phyloP scores from a whole-genome alignment of 2,888 invertebrate genomes.

The Macrophya alboannulata region DNA sequence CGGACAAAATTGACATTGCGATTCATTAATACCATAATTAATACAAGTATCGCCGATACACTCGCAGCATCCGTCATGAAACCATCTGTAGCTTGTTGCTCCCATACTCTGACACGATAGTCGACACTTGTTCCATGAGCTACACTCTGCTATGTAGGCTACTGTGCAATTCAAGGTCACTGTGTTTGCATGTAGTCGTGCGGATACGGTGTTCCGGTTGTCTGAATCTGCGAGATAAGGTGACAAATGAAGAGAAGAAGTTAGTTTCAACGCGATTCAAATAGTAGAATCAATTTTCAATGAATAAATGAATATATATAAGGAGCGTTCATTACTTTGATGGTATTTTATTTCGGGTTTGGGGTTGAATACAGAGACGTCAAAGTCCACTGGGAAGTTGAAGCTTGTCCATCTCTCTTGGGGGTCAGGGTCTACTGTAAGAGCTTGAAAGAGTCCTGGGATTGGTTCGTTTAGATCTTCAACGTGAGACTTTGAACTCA shows the following conservation, averaged over 20 bases:
- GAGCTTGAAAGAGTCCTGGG: constrained; percentile 89
- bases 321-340: constrained; percentile 83
- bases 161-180: constrained; percentile 93
- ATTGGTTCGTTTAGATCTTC: constrained; percentile 90
- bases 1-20: constrained; percentile 75
- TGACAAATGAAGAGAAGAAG: background rate
- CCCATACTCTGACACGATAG: constrained; percentile 91
- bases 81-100: constrained; percentile 92
- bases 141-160: constrained; percentile 92
- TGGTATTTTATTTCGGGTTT: constrained; percentile 84
- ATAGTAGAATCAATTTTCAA: background rate
- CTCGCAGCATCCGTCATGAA: constrained; percentile 95
- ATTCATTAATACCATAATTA: constrained; percentile 92
- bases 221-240: constrained; percentile 32
- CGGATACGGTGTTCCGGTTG: constrained; percentile 42
- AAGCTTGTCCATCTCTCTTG: constrained; percentile 89
- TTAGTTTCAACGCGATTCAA: background rate
- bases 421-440: constrained; percentile 88
- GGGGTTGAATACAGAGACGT: constrained; percentile 83
- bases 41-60: constrained; percentile 93
- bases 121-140: constrained; percentile 92
- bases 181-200: constrained; percentile 78
- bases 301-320: constrained; percentile 6
- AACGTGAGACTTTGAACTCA: constrained; percentile 90
- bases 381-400: constrained; percentile 88